Evolutionary conservation across 1,140 invertebrate genomes (phyloP), one percentile per base, ranked within the genome.

Genomic region (Drosophila kepulauana): DNA sequence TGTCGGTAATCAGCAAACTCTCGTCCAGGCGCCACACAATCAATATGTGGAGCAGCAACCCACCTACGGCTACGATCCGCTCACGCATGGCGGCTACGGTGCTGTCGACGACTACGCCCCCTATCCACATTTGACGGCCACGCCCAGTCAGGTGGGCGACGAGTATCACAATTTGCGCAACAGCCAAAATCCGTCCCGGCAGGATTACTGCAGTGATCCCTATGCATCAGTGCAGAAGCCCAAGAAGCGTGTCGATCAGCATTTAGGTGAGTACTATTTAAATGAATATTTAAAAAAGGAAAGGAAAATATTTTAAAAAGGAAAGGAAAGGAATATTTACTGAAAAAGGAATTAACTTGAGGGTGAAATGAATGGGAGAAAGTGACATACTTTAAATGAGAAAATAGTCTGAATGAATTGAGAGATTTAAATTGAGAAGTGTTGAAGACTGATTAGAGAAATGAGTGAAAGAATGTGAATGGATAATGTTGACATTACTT

Each of bases 201-300:
- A 97, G 93, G 96, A 97, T 92, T 97, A 97, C 93, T 96, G 96
- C 93, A 95, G 95, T 59, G 97, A 98, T 93, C 96, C 96, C 16
- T 97, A 97, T 93, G 96, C 96, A 54, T 95, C 96, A 52, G 96
- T 97, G 63, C 96, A 97, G 91, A 97, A 97, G 93, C 96, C 96
- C 61, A 97, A 97, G 93, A 97, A 97, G 93, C 94, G 95, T 57
- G 94, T 96, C 91, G 96, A 96, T 86, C 95, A 96, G 92, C 96
- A 96, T 93, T 95, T 96, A 90, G 96, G 96, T 97, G 80, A 95
- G 95, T 94, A 13, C 13, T 33, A 5, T 1, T 25, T 1, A 1
- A 30, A 30, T 10, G 0, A 46, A 35, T 54, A 3, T 20, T 4
- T 25, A 25, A 25, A n/a, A n/a, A n/a, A n/a, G n/a, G n/a, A n/a